Conservation (phyloP, 2,113 vertebrate species). For the Corynorhinus townsendii region DNA sequence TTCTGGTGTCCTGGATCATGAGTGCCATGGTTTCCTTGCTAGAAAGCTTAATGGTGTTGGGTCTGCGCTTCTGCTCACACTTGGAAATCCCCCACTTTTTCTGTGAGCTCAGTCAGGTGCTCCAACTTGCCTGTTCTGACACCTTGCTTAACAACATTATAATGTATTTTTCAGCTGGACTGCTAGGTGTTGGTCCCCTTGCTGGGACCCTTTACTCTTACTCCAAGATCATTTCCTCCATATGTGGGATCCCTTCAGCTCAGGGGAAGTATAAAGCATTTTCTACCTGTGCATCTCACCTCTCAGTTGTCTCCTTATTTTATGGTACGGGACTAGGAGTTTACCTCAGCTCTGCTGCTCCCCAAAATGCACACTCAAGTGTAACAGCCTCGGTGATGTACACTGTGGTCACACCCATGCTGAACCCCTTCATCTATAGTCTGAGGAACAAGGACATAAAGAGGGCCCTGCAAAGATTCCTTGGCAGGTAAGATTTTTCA, state of each 20-base stretch:
- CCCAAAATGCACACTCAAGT: neutral
- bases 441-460: constrained; percentile 34
- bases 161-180: neutral
- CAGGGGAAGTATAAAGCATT: neutral
- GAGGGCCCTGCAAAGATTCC: neutral
- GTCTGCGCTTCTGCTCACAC: neutral
- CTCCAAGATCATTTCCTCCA: neutral
- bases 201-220: neutral
- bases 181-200: neutral
- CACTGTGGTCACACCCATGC: neutral
- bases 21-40: constrained; percentile 14
- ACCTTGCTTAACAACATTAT: neutral
- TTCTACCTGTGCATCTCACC: neutral
- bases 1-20: neutral
- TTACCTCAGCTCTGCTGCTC: neutral
- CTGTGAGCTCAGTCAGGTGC: neutral
- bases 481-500: neutral
- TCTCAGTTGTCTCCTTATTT: neutral
- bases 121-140: neutral
- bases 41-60: neutral
- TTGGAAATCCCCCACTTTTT: neutral
- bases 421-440: constrained; percentile 32
- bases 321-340: neutral
- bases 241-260: neutral
- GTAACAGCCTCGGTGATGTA: neutral